Evolutionary conservation across 2,113 vertebrate genomes (phyloP).

Genomic region (Bos javanicus): DNA sequence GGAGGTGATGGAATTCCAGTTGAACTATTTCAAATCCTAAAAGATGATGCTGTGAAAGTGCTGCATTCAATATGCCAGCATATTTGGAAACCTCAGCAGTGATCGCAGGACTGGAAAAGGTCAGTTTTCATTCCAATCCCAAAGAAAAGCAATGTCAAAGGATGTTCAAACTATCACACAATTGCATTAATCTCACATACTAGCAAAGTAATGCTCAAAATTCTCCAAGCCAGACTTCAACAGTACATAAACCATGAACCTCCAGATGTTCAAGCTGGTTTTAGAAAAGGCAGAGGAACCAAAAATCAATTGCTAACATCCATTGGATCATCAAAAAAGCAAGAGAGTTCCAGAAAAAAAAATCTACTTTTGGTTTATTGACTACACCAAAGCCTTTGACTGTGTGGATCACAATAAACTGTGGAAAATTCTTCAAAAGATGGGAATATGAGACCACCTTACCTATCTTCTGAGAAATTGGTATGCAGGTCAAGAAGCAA

Average conservation of each 20-base stretch:
- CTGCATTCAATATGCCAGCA: background rate
- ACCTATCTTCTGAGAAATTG: background rate
- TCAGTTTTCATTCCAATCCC: background rate
- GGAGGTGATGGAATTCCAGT: background rate
- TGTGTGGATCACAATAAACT: background rate
- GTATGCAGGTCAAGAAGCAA: background rate
- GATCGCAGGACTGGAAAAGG: background rate
- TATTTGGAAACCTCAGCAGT: background rate
- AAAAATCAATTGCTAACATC: background rate
- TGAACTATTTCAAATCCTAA: background rate
- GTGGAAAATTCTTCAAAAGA: background rate
- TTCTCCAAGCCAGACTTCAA: background rate
- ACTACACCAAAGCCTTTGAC: background rate
- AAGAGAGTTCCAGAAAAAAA: background rate
- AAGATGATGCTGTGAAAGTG: background rate
- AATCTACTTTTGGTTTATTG: background rate
- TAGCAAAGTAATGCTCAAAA: background rate
- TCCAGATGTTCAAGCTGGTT: background rate
- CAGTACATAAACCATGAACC: background rate
- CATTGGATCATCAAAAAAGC: background rate
- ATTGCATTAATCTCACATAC: background rate
- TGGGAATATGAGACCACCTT: background rate
- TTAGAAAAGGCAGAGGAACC: background rate
- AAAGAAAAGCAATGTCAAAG: background rate
- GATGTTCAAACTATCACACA: background rate